phyloP scores from a whole-genome alignment of 1,140 invertebrate genomes.

The Temnothorax nylanderi region DNA sequence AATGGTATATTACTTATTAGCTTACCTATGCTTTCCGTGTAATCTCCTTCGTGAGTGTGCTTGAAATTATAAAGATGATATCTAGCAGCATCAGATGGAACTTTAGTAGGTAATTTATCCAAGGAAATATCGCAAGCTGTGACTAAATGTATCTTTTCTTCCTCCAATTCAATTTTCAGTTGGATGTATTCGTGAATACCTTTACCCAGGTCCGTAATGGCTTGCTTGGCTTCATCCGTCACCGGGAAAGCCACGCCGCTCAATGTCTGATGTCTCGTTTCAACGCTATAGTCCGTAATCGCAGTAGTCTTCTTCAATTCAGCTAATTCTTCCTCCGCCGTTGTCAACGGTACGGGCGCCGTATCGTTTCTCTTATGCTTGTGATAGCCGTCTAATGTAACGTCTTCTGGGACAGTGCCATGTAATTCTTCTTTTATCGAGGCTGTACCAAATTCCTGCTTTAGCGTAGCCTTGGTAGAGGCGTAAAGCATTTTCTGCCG shows the following conservation, averaged over 20 bases:
- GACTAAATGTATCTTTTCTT: slow-evolving; percentile 92
- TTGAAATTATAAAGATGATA: slow-evolving; percentile 97
- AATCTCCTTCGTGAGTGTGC: slow-evolving; percentile 97
- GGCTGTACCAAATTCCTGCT: slow-evolving; percentile 96
- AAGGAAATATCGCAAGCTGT: slow-evolving; percentile 87
- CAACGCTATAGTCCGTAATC: slow-evolving; percentile 92
- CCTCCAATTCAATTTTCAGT: slow-evolving; percentile 91
- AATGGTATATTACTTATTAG: background rate
- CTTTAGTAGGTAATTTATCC: slow-evolving; percentile 89
- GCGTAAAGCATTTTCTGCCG: slow-evolving; percentile 99
- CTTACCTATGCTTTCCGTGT: slow-evolving; percentile 92
- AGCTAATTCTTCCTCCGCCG: slow-evolving; percentile 95
- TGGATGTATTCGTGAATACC: slow-evolving; percentile 91
- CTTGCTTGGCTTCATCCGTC: slow-evolving; percentile 92
- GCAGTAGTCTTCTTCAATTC: slow-evolving; percentile 92
- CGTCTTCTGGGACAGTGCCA: slow-evolving; percentile 93
- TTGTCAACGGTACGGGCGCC: slow-evolving; percentile 95
- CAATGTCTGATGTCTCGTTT: slow-evolving; percentile 95
- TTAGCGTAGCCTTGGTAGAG: slow-evolving; percentile 98
- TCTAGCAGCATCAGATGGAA: slow-evolving; percentile 94
- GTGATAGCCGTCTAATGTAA: slow-evolving; percentile 92
- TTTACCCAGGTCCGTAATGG: slow-evolving; percentile 89
- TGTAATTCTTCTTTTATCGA: slow-evolving; percentile 97
- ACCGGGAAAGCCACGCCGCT: slow-evolving; percentile 97
- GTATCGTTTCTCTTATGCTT: slow-evolving; percentile 91